Evolutionary conservation across 2,888 invertebrate genomes (phyloP).

Genomic region (Caenorhabditis sinica): DNA sequence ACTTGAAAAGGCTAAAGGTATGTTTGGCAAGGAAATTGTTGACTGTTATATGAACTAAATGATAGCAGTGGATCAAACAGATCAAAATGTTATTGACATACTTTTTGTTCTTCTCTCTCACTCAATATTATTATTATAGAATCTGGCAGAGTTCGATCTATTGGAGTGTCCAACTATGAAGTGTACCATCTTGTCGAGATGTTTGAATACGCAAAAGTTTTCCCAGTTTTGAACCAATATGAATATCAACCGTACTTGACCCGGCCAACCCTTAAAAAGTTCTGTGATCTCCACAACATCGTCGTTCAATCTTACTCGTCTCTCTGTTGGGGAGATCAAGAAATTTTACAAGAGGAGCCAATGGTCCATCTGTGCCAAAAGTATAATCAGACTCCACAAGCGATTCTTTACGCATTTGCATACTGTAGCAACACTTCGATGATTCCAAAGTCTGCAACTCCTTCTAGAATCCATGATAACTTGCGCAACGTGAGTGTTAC

Average conservation of each 20-base stretch:
- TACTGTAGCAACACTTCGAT: slow-evolving; percentile 68
- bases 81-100: too few relatives aligned
- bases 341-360: slow-evolving; percentile 86
- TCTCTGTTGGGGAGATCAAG: slow-evolving; percentile 82
- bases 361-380: slow-evolving; percentile 87
- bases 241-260: slow-evolving; percentile 85
- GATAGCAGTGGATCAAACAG: too few relatives aligned
- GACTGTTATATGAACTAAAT: too few relatives aligned
- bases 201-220: slow-evolving; percentile 76
- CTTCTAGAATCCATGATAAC: slow-evolving; percentile 72
- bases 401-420: slow-evolving; percentile 75
- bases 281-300: slow-evolving; percentile 83
- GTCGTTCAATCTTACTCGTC: slow-evolving; percentile 85
- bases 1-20: slow-evolving; percentile 86
- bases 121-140: slow-evolving; percentile 55
- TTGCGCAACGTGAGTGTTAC: slow-evolving; percentile 59
- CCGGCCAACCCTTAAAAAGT: slow-evolving; percentile 72
- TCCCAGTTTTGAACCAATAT: slow-evolving; percentile 82
- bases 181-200: slow-evolving; percentile 88
- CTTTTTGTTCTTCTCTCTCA: too few relatives aligned
- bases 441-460: slow-evolving; percentile 75
- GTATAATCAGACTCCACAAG: slow-evolving; percentile 83
- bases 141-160: slow-evolving; percentile 86
- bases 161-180: slow-evolving; percentile 91
- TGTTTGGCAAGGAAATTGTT: neutral